phyloP scores from a whole-genome alignment of 2,797 vertebrate genomes.

The Scleropages formosus region DNA sequence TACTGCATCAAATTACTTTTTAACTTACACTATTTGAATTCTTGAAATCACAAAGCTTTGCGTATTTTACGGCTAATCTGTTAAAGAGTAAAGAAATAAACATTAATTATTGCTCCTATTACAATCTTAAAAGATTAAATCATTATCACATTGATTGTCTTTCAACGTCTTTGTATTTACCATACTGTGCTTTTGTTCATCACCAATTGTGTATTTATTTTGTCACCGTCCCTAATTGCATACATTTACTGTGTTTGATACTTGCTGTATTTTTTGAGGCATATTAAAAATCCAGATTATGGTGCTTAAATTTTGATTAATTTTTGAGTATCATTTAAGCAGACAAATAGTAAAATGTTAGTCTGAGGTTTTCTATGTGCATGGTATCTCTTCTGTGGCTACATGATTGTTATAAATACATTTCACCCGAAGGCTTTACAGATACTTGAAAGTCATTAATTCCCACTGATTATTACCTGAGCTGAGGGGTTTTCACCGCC shows the following conservation, averaged over 20 bases:
- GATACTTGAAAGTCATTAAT: neutral
- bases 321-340: neutral
- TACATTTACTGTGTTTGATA: neutral
- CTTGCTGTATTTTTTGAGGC: neutral
- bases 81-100: no score
- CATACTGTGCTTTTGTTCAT: no score
- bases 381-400: neutral
- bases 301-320: neutral
- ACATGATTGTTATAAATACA: neutral
- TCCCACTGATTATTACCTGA: neutral
- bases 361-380: conserved; percentile 13
- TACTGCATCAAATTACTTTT: no score
- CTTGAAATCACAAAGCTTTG: no score
- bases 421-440: neutral
- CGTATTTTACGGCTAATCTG: no score
- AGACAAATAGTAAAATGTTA: no score
- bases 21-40: no score
- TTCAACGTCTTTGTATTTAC: no score
- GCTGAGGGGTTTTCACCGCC: neutral
- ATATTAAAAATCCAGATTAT: neutral
- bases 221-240: neutral
- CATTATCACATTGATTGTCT: no score
- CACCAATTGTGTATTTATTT: no score
- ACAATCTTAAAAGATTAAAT: no score
- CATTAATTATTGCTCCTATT: no score